Percentiles rank a stretch among this genome's conserved stretches.
These are phyloP conservation scores for Hormaphis cornu DNA, from an alignment of 1,140 invertebrate genomes.

Conservation along the genomic window DNA sequence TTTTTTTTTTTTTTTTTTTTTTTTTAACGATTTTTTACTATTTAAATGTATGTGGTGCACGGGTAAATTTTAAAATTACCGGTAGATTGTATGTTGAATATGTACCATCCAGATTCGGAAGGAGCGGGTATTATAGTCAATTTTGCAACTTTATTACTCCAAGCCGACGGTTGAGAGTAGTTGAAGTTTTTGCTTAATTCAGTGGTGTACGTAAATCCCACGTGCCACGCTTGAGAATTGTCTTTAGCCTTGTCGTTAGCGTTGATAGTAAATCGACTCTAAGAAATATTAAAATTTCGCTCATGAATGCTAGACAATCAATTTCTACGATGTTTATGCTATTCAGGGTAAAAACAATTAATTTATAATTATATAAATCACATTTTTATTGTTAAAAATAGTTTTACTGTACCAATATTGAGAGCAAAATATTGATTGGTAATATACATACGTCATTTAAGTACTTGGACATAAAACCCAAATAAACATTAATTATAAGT, in stretches of 20 bases:
- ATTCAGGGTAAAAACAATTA: too few relatives aligned
- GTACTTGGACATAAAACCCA: too few relatives aligned
- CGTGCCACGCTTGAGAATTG: background rate
- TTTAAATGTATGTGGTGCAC: background rate
- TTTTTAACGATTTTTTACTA: too few relatives aligned
- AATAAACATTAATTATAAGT: too few relatives aligned
- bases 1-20: too few relatives aligned
- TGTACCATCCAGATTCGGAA: background rate
- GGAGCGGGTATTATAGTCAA: background rate
- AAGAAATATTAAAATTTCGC: background rate
- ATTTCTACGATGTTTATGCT: too few relatives aligned
- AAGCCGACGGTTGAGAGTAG: background rate
- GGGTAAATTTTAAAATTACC: background rate
- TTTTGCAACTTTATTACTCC: background rate
- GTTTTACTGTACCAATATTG: too few relatives aligned
- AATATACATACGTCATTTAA: too few relatives aligned
- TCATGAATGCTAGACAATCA: background rate
- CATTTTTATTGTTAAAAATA: too few relatives aligned
- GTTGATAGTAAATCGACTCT: background rate
- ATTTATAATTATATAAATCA: too few relatives aligned
- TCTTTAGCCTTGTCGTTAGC: background rate
- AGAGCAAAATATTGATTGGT: too few relatives aligned
- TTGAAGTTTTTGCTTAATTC: background rate
- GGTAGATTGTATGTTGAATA: conserved; percentile 11
- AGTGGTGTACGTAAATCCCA: background rate